phyloP scores from a whole-genome alignment of 2,888 invertebrate genomes.

The Caenorhabditis doughertyi region DNA sequence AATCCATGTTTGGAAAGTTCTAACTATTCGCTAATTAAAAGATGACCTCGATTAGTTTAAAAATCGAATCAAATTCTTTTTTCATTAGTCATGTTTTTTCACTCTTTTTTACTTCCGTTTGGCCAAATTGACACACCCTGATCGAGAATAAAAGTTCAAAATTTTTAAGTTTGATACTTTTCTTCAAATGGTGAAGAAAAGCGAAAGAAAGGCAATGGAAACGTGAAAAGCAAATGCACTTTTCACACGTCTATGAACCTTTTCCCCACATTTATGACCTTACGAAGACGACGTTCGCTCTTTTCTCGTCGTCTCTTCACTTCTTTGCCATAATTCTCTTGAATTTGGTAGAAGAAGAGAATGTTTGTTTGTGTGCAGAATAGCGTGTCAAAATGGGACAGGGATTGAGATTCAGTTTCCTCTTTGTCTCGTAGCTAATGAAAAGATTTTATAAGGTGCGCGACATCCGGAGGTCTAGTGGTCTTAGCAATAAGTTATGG shows the following conservation, averaged over 20 bases:
- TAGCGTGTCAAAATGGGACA: conserved; percentile 9
- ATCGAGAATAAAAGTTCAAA: neutral
- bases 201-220: no score
- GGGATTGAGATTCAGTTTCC: conserved; percentile 42
- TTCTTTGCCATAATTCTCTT: conserved; percentile 15
- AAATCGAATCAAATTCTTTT: conserved; percentile 41
- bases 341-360: conserved; percentile 2
- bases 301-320: no score
- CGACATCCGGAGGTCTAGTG: neutral
- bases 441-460: conserved; percentile 22
- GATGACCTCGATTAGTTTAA: conserved; percentile 53
- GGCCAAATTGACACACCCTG: conserved; percentile 16
- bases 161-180: neutral
- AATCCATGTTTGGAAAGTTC: neutral
- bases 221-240: conserved; percentile 12
- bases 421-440: conserved; percentile 16
- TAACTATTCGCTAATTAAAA: conserved; percentile 31
- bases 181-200: conserved; percentile 5
- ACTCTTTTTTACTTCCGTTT: neutral
- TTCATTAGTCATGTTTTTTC: conserved; percentile 37
- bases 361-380: conserved; percentile 43
- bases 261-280: conserved; percentile 44
- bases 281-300: conserved; percentile 31
- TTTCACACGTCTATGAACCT: conserved; percentile 51
- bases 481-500: neutral